Evolutionary conservation across 2,888 invertebrate species (phyloP).

Genomic region (Helleia helle): DNA sequence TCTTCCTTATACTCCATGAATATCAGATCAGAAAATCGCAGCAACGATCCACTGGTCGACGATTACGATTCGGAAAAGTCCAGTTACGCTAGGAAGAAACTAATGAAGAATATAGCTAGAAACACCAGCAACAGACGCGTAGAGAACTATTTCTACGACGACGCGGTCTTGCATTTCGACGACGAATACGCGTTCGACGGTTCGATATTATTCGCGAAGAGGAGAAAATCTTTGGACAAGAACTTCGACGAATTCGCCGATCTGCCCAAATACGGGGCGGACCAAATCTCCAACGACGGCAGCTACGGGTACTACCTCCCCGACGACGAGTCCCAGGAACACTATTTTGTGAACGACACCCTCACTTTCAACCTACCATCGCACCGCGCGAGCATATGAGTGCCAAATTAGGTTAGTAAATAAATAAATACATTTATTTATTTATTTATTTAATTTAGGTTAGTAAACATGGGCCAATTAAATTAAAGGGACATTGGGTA

Average conservation of each 20-base stretch:
- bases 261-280: constrained; percentile 40
- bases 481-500: constrained; percentile 29
- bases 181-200: constrained; percentile 67
- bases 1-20: constrained; percentile 59
- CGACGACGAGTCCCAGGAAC: constrained; percentile 52
- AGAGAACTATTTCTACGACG: constrained; percentile 67
- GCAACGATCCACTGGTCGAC: constrained; percentile 61
- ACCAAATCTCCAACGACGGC: constrained; percentile 56
- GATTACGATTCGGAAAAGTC: constrained; percentile 65
- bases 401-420: constrained; percentile 44
- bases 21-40: constrained; percentile 48
- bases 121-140: constrained; percentile 42
- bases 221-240: constrained; percentile 59
- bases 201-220: constrained; percentile 58
- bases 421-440: no score
- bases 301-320: constrained; percentile 65
- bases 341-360: constrained; percentile 60
- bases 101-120: constrained; percentile 61
- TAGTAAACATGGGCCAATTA: constrained; percentile 24
- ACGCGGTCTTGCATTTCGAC: constrained; percentile 61
- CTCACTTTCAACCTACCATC: constrained; percentile 60
- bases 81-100: constrained; percentile 59
- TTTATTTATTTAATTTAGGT: constrained; percentile 54
- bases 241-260: constrained; percentile 50
- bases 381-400: constrained; percentile 66